These are phyloP conservation scores for Gallinago undulata DNA, from an alignment of 2,113 vertebrate genomes.

Conservation along the genomic window DNA sequence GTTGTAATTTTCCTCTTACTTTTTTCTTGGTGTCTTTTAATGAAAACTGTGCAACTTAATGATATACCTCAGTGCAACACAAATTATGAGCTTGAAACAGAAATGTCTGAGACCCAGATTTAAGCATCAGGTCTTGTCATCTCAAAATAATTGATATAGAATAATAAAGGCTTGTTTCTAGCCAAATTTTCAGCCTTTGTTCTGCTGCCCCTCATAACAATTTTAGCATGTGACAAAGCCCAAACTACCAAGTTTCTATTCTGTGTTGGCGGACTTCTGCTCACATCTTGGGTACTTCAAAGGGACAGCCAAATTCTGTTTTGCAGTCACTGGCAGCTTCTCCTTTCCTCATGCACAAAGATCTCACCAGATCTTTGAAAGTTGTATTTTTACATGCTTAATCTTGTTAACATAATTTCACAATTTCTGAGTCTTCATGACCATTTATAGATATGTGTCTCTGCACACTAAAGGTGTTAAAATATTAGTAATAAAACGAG, in stretches of 20 bases:
- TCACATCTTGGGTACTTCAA: background rate
- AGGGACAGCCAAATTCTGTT: background rate
- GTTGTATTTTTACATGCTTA: conserved; percentile 3
- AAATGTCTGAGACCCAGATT: background rate
- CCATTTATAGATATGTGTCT: background rate
- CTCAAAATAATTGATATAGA: background rate
- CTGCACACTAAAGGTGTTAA: background rate
- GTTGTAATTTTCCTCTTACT: background rate
- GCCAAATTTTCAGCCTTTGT: background rate
- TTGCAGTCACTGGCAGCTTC: background rate
- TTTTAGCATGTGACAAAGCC: background rate
- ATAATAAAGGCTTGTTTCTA: background rate
- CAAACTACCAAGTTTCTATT: background rate
- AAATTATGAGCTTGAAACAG: background rate
- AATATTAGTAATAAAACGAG: background rate
- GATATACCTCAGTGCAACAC: background rate
- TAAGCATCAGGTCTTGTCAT: background rate
- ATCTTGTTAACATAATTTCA: background rate
- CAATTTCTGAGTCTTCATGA: background rate
- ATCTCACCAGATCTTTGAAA: background rate
- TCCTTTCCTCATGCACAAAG: background rate
- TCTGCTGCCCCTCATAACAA: background rate
- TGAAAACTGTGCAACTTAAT: background rate
- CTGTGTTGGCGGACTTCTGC: background rate
- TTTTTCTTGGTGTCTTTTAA: conserved; percentile 24